Conservation (phyloP, 2,113 vertebrate species). For the Rhadina sibilatrix region DNA sequence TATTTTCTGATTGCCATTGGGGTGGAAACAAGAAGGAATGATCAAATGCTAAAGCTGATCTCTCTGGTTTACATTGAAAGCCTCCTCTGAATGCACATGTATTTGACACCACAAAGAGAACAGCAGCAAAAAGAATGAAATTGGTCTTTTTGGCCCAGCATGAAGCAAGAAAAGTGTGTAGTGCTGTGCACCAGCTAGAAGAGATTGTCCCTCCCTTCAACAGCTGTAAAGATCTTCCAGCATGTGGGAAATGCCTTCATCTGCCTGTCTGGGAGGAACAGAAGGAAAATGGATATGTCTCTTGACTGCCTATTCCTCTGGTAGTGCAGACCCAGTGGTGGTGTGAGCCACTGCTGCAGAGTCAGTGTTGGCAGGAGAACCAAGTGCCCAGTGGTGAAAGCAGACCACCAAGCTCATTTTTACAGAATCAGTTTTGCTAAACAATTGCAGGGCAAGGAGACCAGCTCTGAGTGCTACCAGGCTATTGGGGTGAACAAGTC, state of each 20-base stretch:
- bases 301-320: neutral
- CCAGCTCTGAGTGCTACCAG: neutral
- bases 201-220: neutral
- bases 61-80: neutral
- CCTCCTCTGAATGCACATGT: neutral
- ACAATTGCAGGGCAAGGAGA: neutral
- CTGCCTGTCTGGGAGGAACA: neutral
- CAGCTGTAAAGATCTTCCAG: neutral
- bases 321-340: neutral
- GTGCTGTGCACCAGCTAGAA: neutral
- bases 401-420: neutral
- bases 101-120: neutral
- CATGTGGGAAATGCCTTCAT: neutral
- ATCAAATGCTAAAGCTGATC: neutral
- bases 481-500: neutral
- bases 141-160: neutral
- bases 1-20: neutral
- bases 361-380: neutral
- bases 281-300: neutral
- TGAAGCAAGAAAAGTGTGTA: neutral
- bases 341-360: neutral
- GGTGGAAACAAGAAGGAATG: neutral
- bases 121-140: neutral
- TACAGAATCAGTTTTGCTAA: neutral
- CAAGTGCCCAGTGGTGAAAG: neutral